Evolutionary conservation across 2,888 invertebrate species (phyloP), one percentile per base, ranked within the genome.

Genomic region (Cephus sareptanus): DNA sequence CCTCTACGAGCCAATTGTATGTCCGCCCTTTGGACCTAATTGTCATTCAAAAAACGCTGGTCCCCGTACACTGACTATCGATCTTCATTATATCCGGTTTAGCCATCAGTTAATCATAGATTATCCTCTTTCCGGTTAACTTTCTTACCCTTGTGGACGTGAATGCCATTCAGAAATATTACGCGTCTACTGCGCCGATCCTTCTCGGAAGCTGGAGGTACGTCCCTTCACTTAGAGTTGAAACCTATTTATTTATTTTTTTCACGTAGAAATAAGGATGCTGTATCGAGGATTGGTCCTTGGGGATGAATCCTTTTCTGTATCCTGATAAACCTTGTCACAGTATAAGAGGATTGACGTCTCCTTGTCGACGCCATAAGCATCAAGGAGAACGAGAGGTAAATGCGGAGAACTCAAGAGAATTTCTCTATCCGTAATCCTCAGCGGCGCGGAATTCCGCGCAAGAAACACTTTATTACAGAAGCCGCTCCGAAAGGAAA

Each of bases 21-120:
- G 23, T 56, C 40, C 40, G 56, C 23, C 56, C 56, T 56, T 56
- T 23, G 23, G 23, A 3, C 56, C 23, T 56, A 23, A 56, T 56
- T 56, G 56, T 56, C 23, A 56, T 56, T 56, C 23, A 56, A 56
- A 56, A 56, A 56, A 56, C 56, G 56, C 56, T 2, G 9, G 23
- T 56, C 23, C 56, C 9, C 56, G 56, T 23, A 56, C 56, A 23
- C 56, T 56, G 56, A 9, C 56, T 56, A 56, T 23, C 56, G 56
- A 56, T 56, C 23, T 56, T 56, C 56, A 56, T 56, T 15, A 23
- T 56, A 56, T 56, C 40, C 73, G 75, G 40, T 79, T 79, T 68
- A 78, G 78, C 75, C 81, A 68, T 80, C 73, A 80, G 80, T 82
- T 87, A 84, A 87, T 85, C 84, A 82, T 81, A 81, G 82, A 82